Conservation (phyloP, 2,797 vertebrate genomes). For the Pelochelys cantorii region DNA sequence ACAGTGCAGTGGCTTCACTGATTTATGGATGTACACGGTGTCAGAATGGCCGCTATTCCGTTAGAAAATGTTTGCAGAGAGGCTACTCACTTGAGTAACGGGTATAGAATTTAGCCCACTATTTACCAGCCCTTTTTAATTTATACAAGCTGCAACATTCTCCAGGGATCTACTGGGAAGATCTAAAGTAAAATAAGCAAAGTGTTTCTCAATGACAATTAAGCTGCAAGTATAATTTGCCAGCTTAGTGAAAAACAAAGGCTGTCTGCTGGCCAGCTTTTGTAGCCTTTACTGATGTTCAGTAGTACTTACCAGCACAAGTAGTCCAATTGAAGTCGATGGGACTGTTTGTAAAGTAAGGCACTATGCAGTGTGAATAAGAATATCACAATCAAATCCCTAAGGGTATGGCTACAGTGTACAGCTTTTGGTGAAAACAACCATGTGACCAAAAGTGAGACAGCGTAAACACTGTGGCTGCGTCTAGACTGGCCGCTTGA, state of each 20-base stretch:
- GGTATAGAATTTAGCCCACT: background rate
- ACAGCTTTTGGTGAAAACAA: too few relatives aligned
- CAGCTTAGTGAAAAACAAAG: background rate
- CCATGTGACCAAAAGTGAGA: too few relatives aligned
- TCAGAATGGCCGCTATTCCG: background rate
- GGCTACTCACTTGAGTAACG: background rate
- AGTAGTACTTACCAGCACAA: background rate
- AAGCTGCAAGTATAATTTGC: accelerated
- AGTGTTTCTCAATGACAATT: background rate
- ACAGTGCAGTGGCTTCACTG: background rate
- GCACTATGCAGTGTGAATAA: background rate
- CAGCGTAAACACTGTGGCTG: too few relatives aligned
- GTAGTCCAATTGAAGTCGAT: background rate
- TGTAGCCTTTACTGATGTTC: background rate
- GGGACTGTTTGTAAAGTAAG: background rate
- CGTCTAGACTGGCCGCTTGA: too few relatives aligned
- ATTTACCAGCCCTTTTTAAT: background rate
- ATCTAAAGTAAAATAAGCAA: accelerated
- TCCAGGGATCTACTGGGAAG: background rate
- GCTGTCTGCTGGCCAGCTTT: background rate
- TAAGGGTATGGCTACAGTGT: background rate
- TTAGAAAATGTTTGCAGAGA: background rate
- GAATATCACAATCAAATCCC: background rate
- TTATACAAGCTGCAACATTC: background rate
- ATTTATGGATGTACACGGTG: constrained; percentile 13